These are phyloP conservation scores for Cassiopea andromeda DNA, from an alignment of 30 jellyfish, hydroid and myxozoan genomes.

Conservation along the genomic window DNA sequence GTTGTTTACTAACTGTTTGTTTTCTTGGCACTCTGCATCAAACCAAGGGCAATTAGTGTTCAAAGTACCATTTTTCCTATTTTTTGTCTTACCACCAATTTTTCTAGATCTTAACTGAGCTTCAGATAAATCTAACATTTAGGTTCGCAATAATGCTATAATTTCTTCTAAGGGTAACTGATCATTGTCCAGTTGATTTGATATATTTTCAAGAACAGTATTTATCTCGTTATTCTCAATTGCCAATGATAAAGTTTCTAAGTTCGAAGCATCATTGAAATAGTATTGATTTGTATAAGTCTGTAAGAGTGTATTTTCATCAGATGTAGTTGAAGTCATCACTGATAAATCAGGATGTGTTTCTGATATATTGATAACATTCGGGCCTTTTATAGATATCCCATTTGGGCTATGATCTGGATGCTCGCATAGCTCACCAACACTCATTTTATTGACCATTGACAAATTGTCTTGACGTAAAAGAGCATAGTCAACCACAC, in stretches of 20 bases:
- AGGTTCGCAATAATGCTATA: slow-evolving; percentile 4
- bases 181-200: slow-evolving; percentile 14
- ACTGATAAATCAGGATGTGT: slow-evolving; percentile 7
- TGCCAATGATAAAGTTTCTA: slow-evolving; percentile 17
- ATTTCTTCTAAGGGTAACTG: slow-evolving; percentile 1
- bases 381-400: slow-evolving; percentile 1
- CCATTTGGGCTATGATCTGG: slow-evolving; percentile 27
- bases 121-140: slow-evolving; percentile 14
- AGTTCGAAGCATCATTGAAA: slow-evolving; percentile 7
- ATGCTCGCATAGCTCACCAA: slow-evolving; percentile 22
- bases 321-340: background rate
- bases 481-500: too few species aligned
- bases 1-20: slow-evolving; percentile 22
- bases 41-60: slow-evolving; percentile 17
- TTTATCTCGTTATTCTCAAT: slow-evolving; percentile 5
- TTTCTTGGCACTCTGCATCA: slow-evolving; percentile 18
- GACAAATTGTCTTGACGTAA: too few species aligned
- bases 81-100: background rate
- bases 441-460: background rate
- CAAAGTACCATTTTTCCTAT: background rate
- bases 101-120: slow-evolving; percentile 12
- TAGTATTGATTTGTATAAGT: background rate
- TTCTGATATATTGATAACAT: background rate
- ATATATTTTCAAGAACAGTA: slow-evolving; percentile 5
- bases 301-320: background rate